Evolutionary conservation across 2,888 invertebrate species (phyloP).

Genomic region (Latrodectus elegans): DNA sequence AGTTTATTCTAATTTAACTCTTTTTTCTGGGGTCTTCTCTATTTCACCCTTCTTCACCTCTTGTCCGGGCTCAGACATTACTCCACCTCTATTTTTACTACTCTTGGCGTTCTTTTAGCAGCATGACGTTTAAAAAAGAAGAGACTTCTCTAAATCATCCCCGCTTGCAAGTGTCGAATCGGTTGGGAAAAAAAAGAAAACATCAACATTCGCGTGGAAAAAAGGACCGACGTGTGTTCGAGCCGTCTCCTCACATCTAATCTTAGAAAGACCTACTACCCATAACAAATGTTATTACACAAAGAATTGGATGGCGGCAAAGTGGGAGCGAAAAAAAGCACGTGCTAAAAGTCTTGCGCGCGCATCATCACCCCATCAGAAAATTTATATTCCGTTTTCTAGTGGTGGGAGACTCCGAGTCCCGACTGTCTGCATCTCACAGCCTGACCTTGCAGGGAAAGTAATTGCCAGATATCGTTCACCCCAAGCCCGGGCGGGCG

Average conservation of each 20-base stretch:
- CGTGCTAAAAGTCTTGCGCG: conserved; percentile 7
- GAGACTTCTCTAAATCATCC: no score
- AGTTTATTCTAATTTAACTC: no score
- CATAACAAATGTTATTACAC: conserved; percentile 44
- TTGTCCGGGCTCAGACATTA: no score
- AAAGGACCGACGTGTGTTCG: no score
- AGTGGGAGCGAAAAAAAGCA: neutral
- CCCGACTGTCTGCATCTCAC: conserved; percentile 33
- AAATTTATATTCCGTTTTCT: conserved; percentile 42
- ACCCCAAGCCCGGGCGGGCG: conserved; percentile 61
- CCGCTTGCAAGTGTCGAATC: no score
- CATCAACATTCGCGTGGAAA: neutral
- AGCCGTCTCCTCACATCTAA: conserved; percentile 25
- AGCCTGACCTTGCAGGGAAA: conserved; percentile 53
- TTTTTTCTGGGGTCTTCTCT: no score
- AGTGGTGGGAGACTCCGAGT: conserved; percentile 23
- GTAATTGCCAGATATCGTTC: conserved; percentile 54
- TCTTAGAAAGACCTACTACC: conserved; percentile 25
- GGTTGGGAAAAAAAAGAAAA: neutral
- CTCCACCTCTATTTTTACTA: no score
- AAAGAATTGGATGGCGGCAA: conserved; percentile 8
- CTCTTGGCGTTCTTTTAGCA: no score
- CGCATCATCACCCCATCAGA: conserved; percentile 49
- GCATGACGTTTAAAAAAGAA: no score
- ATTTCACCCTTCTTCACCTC: no score